These are phyloP conservation scores for Siderastrea siderea DNA, from an alignment of 92 coral and sea anemone species.

Conservation along the genomic window DNA sequence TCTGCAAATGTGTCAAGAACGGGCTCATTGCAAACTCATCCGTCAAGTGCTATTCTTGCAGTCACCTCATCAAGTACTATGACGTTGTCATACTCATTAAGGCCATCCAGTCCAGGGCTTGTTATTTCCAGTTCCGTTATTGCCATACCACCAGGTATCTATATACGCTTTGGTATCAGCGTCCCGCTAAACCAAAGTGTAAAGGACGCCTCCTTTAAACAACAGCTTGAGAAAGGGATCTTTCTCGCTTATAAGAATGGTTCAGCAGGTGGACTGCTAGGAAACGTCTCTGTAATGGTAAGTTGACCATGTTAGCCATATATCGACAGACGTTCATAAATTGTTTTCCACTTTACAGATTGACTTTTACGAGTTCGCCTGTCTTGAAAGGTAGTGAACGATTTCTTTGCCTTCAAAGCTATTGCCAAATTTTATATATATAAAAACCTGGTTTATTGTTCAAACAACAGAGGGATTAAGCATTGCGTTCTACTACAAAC, in stretches of 20 bases:
- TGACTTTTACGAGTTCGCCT: no score
- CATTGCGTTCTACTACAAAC: no score
- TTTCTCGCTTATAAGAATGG: slow-evolving; percentile 12
- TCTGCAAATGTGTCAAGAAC: not conserved
- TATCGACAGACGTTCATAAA: no score
- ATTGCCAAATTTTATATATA: no score
- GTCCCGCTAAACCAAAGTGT: slow-evolving; percentile 14
- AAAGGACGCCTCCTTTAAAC: not conserved
- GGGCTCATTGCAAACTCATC: not conserved
- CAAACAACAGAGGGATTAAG: no score
- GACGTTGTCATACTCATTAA: not conserved
- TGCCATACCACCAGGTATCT: not conserved
- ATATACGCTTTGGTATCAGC: slow-evolving; percentile 19
- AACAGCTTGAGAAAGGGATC: not conserved
- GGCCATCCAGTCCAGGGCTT: not conserved
- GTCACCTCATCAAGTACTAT: not conserved
- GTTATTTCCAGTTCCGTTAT: not conserved
- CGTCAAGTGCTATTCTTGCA: not conserved
- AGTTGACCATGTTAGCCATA: not conserved
- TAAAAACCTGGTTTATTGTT: no score
- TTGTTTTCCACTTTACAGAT: no score
- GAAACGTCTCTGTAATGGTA: slow-evolving; percentile 1
- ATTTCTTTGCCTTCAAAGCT: no score
- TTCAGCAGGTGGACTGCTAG: not conserved
- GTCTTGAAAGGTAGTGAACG: no score